These are phyloP conservation scores for Acromyrmex heyeri DNA, from an alignment of 1,140 invertebrate species.

Conservation along the genomic window DNA sequence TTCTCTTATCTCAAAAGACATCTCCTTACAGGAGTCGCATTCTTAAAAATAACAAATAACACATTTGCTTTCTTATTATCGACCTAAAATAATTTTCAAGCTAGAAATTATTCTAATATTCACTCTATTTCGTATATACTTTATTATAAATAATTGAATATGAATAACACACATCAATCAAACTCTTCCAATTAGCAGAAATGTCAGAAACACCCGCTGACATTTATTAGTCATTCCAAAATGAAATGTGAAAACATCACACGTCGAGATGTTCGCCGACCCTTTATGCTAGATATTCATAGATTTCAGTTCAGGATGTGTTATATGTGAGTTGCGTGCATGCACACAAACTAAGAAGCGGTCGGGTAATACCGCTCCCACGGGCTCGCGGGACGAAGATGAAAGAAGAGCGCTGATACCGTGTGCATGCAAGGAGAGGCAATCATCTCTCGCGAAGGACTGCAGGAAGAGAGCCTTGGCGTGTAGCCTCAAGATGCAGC, in stretches of 20 bases:
- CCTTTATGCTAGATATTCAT: conserved; percentile 18
- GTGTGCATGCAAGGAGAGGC: conserved; percentile 39
- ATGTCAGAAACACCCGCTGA: background rate
- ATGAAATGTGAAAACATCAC: conserved; percentile 7
- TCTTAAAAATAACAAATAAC: background rate
- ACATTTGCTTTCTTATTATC: no score
- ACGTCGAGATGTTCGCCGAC: background rate
- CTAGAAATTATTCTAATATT: background rate
- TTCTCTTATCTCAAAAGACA: background rate
- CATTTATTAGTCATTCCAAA: background rate
- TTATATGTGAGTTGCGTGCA: conserved; percentile 31
- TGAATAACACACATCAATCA: background rate
- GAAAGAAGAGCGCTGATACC: conserved; percentile 66
- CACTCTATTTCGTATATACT: background rate
- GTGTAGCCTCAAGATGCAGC: conserved; percentile 64
- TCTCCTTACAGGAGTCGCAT: background rate
- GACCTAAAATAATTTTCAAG: background rate
- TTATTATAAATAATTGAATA: background rate
- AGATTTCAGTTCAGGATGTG: conserved; percentile 13
- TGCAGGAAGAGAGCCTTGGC: conserved; percentile 58
- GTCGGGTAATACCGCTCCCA: conserved; percentile 67
- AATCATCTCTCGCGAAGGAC: conserved; percentile 66
- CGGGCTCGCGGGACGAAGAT: conserved; percentile 61
- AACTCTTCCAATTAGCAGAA: conserved; percentile 6
- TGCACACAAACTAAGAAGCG: conserved; percentile 51